Conservation (phyloP, 2,797 vertebrate genomes). For the Cercopithecus petaurista region DNA sequence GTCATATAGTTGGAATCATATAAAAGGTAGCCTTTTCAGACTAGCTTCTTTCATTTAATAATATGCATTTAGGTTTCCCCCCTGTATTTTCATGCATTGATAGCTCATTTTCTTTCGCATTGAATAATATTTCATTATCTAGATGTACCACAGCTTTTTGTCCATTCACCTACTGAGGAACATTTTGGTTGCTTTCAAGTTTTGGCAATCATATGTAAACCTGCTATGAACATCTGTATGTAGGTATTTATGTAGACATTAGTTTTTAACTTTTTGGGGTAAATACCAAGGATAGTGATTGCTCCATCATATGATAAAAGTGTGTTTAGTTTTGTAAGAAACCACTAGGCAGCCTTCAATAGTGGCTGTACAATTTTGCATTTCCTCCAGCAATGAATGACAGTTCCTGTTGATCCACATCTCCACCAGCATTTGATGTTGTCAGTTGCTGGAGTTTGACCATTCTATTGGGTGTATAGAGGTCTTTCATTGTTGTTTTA, state of each 20-base stretch:
- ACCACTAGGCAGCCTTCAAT: not conserved
- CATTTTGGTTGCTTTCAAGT: not conserved
- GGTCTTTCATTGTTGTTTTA: not conserved
- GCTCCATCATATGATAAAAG: not conserved
- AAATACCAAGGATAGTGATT: not conserved
- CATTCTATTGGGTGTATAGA: no score
- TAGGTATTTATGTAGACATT: not conserved
- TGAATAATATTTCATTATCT: not conserved
- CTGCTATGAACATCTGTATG: no score
- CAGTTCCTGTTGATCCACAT: no score
- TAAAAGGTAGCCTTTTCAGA: not conserved
- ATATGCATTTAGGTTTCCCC: not conserved
- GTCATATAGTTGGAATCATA: not conserved
- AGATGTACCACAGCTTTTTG: not conserved
- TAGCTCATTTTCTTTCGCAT: not conserved
- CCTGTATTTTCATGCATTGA: not conserved
- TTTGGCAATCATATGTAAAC: not conserved
- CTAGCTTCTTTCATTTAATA: not conserved
- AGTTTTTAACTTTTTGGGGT: not conserved
- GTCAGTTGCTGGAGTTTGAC: not conserved
- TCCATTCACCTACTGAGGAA: not conserved
- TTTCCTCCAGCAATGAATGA: not conserved
- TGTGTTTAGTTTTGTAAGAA: not conserved
- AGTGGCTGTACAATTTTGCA: not conserved
- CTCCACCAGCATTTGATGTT: not conserved